phyloP scores from a whole-genome alignment of 1,140 invertebrate species.

The Drosophila jambulina region DNA sequence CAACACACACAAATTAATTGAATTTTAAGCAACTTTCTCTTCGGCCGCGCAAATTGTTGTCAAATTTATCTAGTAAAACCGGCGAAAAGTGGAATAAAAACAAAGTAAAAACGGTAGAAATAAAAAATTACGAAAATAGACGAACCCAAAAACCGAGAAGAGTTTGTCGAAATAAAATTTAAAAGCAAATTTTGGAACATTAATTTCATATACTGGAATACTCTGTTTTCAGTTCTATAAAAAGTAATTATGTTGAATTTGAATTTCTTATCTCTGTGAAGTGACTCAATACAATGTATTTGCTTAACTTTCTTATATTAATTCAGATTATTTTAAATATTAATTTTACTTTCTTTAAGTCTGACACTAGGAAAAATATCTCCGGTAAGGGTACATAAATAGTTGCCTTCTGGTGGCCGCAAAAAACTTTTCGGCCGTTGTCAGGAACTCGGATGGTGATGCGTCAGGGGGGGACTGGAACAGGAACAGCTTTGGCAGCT shows the following conservation, averaged over 20 bases:
- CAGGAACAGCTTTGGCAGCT: constrained; percentile 45
- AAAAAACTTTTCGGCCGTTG: constrained; percentile 42
- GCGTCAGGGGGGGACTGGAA: neutral
- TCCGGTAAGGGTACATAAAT: constrained; percentile 32
- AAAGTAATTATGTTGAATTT: too few relatives aligned
- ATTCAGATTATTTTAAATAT: neutral
- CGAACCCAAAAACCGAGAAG: neutral
- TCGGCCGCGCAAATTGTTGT: constrained; percentile 55
- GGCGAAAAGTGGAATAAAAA: constrained; percentile 18
- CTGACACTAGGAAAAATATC: neutral
- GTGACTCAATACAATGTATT: neutral
- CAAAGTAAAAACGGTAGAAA: constrained; percentile 4
- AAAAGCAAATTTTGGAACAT: neutral
- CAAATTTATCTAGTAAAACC: constrained; percentile 66
- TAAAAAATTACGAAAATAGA: constrained; percentile 2
- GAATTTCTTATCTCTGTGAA: neutral
- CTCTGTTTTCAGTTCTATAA: neutral
- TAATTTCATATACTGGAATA: neutral
- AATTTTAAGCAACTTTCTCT: constrained; percentile 77
- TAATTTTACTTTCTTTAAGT: neutral
- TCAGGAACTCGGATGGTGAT: constrained; percentile 8
- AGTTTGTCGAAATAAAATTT: neutral
- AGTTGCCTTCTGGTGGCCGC: constrained; percentile 14
- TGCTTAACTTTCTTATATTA: neutral
- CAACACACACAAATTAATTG: constrained; percentile 77